phyloP scores from a whole-genome alignment of 2,797 vertebrate species.

The Sylvia borin region DNA sequence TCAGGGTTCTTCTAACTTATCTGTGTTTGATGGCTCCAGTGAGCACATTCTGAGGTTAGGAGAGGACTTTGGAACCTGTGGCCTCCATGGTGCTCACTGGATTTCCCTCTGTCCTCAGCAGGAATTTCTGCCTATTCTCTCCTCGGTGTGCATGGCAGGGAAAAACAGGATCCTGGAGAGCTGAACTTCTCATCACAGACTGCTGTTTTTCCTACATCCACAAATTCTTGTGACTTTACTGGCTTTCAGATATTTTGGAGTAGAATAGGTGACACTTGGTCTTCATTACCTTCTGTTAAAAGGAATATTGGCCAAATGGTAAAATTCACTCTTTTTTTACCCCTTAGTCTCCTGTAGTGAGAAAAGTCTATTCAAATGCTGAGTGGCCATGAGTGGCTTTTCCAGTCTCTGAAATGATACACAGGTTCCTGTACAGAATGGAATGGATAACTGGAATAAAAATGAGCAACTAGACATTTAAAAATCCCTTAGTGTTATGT shows the following conservation, averaged over 20 bases:
- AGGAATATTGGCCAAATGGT: background rate
- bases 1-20: background rate
- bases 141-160: background rate
- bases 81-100: background rate
- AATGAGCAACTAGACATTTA: background rate
- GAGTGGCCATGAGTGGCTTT: background rate
- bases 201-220: background rate
- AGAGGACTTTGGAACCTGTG: background rate
- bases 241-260: background rate
- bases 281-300: background rate
- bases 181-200: background rate
- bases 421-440: background rate
- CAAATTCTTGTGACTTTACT: background rate
- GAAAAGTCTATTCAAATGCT: background rate
- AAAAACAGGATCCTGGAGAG: background rate
- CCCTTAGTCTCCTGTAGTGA: background rate
- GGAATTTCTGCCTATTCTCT: background rate
- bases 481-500: background rate
- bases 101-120: background rate
- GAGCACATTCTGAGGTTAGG: background rate
- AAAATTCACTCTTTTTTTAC: background rate
- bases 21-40: background rate
- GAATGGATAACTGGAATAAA: background rate
- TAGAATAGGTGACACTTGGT: background rate
- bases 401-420: background rate